Evolutionary conservation across 2,113 vertebrate species (phyloP).

Genomic region (Notechis scutatus): DNA sequence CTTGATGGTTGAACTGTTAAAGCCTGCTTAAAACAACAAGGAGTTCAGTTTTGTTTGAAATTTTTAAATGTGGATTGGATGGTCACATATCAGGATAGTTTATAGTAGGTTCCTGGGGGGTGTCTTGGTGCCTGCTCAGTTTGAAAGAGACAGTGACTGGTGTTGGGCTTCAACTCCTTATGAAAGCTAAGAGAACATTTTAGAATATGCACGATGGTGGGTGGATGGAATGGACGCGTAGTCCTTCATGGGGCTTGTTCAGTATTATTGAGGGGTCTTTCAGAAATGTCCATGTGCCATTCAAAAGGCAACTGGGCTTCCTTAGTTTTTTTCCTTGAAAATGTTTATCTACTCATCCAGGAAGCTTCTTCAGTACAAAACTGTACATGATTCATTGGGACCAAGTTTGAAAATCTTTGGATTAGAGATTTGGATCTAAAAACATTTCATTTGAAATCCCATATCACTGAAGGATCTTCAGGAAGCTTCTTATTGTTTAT

Average conservation of each 20-base stretch:
- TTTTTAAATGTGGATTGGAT: background rate
- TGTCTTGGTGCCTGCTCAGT: background rate
- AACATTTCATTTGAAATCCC: background rate
- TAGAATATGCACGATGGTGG: background rate
- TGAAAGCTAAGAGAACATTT: background rate
- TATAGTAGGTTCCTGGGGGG: background rate
- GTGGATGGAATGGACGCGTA: background rate
- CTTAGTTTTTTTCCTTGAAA: background rate
- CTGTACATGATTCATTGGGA: background rate
- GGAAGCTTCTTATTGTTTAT: constrained; percentile 19
- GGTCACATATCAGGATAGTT: background rate
- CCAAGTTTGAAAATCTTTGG: background rate
- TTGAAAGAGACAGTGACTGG: background rate
- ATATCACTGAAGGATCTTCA: background rate
- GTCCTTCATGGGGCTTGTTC: background rate
- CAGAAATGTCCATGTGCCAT: background rate
- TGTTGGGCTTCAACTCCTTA: background rate
- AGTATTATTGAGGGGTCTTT: background rate
- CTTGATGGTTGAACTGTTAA: background rate
- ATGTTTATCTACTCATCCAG: background rate
- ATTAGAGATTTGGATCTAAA: constrained; percentile 20
- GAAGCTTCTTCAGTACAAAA: background rate
- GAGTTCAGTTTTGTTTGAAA: background rate
- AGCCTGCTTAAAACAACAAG: background rate
- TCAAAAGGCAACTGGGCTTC: background rate